Base-by-base conservation (phyloP, 2,797 vertebrate genomes). In the Sus cebifrons region DNA sequence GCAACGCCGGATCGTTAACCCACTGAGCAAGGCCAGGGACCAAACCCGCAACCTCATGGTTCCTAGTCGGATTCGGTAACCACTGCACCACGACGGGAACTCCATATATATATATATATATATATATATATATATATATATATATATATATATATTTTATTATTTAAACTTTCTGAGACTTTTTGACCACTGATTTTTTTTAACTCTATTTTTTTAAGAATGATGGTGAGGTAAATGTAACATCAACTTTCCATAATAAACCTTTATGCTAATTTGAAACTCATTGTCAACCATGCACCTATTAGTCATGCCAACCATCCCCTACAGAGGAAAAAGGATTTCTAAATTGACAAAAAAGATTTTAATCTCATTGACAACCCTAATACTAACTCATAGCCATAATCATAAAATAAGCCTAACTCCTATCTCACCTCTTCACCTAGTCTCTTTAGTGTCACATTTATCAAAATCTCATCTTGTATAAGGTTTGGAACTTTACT, bases 301-400 rank as follows among this genome's bases (percentile, higher is more conserved):
- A 91, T 64, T 67, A 36, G 85, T 58, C 54, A 82, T 13, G 40
- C 5, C 25, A 85, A 54, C 36, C 79, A 85, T 84, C 3, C 14
- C 15, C 52, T 54, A 10, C 25, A 67, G 21, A n/a, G 20, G 44
- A 96, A 81, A 79, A 25, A 29, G 2, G 4, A 18, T 52, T 74
- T 79, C 58, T n/a, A 92, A 32, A n/a, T 44, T 92, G 29, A 36
- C n/a, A 89, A 89, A 68, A 56, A 32, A 77, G 64, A 64, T 67
- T 60, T 86, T 8, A 73, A 64, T 71, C 27, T 78, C 74, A 64
- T 8, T 70, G 23, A 85, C 1, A 87, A 56, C 10, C 6, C 1
- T 86, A 75, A 85, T 36, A 64, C 2, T 23, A 88, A 62, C 27
- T 32, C 44, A 73, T 6, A 62, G 27, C 13, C 18, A 90, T 20